Percentiles rank a stretch among this genome's conserved stretches.
Evolutionary conservation across 2,888 invertebrate species (phyloP).

Genomic region (Heliothis peltigera): DNA sequence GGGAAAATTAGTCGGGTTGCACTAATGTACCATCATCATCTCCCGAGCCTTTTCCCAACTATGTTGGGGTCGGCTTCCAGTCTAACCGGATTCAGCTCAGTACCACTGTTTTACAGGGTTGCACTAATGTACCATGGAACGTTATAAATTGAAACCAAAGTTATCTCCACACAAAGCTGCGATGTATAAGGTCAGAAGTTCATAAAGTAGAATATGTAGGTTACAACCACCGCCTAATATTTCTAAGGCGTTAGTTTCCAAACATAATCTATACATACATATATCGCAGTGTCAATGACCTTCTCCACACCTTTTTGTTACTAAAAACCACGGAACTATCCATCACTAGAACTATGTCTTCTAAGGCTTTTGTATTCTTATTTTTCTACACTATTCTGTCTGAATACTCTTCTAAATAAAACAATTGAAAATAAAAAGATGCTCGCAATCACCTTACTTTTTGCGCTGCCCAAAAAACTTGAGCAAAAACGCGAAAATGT

Average conservation of each 20-base stretch:
- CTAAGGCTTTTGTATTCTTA: slow-evolving; percentile 25
- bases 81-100: too few species aligned
- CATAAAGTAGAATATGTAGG: neutral
- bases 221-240: neutral
- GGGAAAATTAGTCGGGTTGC: too few species aligned
- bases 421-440: slow-evolving; percentile 52
- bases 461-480: slow-evolving; percentile 44
- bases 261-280: slow-evolving; percentile 12
- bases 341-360: slow-evolving; percentile 23
- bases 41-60: too few species aligned
- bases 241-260: slow-evolving; percentile 7
- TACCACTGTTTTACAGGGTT: too few species aligned
- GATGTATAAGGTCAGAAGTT: slow-evolving; percentile 10
- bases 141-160: slow-evolving; percentile 7
- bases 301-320: neutral
- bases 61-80: too few species aligned
- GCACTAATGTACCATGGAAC: slow-evolving; percentile 9
- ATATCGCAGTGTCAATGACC: slow-evolving; percentile 11
- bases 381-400: slow-evolving; percentile 36
- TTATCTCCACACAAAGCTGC: neutral
- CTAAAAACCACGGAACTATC: slow-evolving; percentile 13
- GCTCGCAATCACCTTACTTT: slow-evolving; percentile 46
- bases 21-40: too few species aligned
- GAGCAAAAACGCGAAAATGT: slow-evolving; percentile 13
- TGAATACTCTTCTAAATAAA: slow-evolving; percentile 30